Base-by-base conservation (phyloP, 2,797 vertebrate genomes). In the Sphenopsis melanotis region DNA sequence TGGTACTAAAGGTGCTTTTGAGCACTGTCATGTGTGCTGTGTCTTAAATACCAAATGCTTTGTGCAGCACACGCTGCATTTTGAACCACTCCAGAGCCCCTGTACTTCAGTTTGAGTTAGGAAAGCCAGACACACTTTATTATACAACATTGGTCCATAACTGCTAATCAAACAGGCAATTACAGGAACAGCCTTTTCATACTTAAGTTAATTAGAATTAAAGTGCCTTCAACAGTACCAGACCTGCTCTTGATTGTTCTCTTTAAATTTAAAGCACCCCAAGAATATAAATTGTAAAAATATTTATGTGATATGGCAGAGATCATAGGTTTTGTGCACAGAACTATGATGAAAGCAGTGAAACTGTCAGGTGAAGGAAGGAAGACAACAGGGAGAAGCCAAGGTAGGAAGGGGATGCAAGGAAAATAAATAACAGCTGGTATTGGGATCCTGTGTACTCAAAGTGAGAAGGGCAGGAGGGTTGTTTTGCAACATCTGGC, bases 191-290 rank as follows among this genome's bases (percentile, higher is more conserved):
- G 42, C 50, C 32, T 71, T 83, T 63, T 89, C 27, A 8, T 78
- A 69, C 70, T 96, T 90, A 69, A 93, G 41, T 97, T 95, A 87
- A 89, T 95, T 96, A 93, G 80, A 96, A 82, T 83, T 60, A 79
- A 96, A 90, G 23, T 90, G 76, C 87, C 83, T 85, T 94, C 76
- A 90, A 41, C 68, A 91, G 59, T 72, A 34, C 79, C 64, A 72
- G 50, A 93, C 76, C 85, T 93, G 72, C 93, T 96, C 70, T 94
- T 95, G 88, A 91, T 95, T 27, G 34, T 94, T 94, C 89, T 94
- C 76, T 93, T 93, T 92, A 94, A 85, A 50, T 87, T 93, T 92
- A 94, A 84, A 53, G 84, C 64, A 87, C 80, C 87, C 91, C 79
- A 76, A 75, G 94, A 93, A 76, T 46, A 93, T 84, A 92, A 94